Base-by-base conservation (phyloP, 2,888 invertebrate species). In the Clitarchus hookeri region DNA sequence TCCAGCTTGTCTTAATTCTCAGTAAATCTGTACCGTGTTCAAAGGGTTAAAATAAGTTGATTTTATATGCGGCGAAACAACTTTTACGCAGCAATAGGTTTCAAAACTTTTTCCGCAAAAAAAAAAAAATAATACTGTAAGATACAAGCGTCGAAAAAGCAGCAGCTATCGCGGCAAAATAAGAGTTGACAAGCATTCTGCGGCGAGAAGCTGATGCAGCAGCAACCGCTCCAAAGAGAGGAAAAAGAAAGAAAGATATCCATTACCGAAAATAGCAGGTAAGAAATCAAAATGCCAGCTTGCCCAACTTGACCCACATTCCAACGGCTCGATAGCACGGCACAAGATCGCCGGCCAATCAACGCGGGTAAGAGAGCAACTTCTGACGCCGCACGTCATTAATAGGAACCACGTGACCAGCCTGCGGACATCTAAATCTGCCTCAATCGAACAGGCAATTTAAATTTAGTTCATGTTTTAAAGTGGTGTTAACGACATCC, bases 231-330 rank as follows among this genome's bases (percentile, higher is more conserved):
- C 23, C 13, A 65, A 65, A 6, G 19, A 48, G 16, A 36, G 36
- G 4, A 53, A 53, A 53, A 53, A 12, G 53, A 53, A 53, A 53
- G 53, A 2, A n/a, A 65, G 65, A 23, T 65, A 23, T 65, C 65
- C n/a, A 23, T n/a, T 23, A n/a, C 65, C 8, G 65, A 65, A 65
- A 65, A 23, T 23, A 65, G 6, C 65, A 19, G 65, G 65, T 65
- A 65, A 65, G 19, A 65, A 65, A 12, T 65, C 65, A 65, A 65
- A 65, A 65, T 13, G 48, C 48, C 65, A 65, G n/a, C 65, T 65
- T 65, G 65, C 65, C 65, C 65, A 65, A 65, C 65, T 65, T 65
- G 65, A 65, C 65, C 65, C 65, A 65, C 65, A 65, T 65, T 65
- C 65, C 65, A 65, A 3, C 65, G 1, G 65, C 65, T n/a, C 65